A percentile compares a stretch with the other conserved stretches of the same genome.
Conservation (phyloP, 2,113 vertebrate genomes). For the Lamprologus ornatipinnis region DNA sequence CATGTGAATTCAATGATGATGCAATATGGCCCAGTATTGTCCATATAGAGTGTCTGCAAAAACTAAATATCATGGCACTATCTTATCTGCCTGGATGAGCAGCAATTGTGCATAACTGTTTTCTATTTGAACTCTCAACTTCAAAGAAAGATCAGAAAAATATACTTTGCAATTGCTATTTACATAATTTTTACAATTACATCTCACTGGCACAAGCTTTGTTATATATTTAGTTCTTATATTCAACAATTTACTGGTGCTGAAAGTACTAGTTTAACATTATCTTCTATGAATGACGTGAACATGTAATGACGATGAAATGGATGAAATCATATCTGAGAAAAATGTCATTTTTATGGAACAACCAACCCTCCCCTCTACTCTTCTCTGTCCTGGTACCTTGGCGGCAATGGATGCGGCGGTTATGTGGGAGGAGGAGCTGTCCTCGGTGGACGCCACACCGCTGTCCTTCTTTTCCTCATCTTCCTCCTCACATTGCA, state of each 20-base stretch:
- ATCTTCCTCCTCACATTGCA: conserved; percentile 95
- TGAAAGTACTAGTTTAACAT: background rate
- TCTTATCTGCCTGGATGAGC: background rate
- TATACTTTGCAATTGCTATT: background rate
- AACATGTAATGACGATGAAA: background rate
- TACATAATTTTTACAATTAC: background rate
- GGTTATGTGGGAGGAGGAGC: conserved; percentile 94
- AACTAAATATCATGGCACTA: background rate
- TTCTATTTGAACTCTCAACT: background rate
- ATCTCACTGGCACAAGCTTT: background rate
- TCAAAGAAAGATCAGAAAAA: background rate
- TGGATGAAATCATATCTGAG: background rate
- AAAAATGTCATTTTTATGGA: background rate
- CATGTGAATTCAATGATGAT: background rate
- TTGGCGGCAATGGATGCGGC: conserved; percentile 93
- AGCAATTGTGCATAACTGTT: background rate
- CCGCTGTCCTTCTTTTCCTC: conserved; percentile 98
- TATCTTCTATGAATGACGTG: background rate
- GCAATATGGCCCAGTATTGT: background rate
- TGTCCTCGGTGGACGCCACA: conserved; percentile 96
- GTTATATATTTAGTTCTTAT: background rate
- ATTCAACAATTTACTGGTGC: background rate
- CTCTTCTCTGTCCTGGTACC: conserved; percentile 66
- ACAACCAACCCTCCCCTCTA: background rate
- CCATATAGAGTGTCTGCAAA: background rate